Percentiles rank a stretch among this genome's conserved stretches.
Conservation (phyloP, 1,140 invertebrate genomes). For the Bombus affinis region DNA sequence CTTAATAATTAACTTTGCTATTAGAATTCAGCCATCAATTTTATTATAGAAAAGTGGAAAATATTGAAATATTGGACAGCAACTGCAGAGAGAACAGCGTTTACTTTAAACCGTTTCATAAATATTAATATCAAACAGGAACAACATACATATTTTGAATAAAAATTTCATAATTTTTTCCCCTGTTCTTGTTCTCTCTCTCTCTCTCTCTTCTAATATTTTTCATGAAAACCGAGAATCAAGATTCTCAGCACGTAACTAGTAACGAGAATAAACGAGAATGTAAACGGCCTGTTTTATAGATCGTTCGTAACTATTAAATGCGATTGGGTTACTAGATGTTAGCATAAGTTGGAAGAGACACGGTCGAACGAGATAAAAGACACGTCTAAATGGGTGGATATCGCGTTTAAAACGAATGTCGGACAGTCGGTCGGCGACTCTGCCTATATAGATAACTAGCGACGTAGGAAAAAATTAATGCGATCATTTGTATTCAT, state of each 20-base stretch:
- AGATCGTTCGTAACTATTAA: neutral
- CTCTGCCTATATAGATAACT: constrained; percentile 20
- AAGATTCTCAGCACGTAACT: neutral
- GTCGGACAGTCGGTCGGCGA: neutral
- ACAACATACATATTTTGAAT: no score
- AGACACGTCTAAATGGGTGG: neutral
- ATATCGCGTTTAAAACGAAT: neutral
- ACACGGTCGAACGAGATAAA: neutral
- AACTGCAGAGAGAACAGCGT: no score
- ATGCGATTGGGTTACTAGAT: neutral
- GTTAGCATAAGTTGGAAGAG: neutral
- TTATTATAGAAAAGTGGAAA: no score
- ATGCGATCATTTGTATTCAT: constrained; percentile 52
- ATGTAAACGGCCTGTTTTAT: neutral
- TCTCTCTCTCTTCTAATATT: no score
- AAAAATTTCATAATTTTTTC: no score
- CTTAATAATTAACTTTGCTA: no score
- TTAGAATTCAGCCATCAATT: no score
- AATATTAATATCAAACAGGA: no score
- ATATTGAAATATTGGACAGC: no score
- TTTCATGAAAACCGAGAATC: no score
- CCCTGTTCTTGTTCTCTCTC: no score
- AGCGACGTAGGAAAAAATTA: constrained; percentile 32
- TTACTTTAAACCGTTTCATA: no score
- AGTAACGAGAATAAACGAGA: neutral